phyloP scores from a whole-genome alignment of 2,113 vertebrate genomes.

The Dasyurus viverrinus region DNA sequence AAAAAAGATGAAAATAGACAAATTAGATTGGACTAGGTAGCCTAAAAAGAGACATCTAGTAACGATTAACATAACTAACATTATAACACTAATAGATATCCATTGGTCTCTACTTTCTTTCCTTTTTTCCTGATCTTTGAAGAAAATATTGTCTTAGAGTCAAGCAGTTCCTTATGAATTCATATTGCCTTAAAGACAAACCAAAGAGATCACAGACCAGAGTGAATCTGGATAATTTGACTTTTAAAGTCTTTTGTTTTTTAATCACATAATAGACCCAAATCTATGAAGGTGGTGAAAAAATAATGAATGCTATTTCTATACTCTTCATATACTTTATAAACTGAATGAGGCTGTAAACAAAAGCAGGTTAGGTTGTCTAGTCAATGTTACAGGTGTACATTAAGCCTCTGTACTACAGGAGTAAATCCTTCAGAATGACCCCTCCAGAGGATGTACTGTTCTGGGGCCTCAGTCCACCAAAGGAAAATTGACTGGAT shows the following conservation, averaged over 20 bases:
- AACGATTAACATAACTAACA: neutral
- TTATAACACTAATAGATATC: neutral
- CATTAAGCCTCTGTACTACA: neutral
- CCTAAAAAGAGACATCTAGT: neutral
- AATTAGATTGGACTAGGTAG: neutral
- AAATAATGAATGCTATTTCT: neutral
- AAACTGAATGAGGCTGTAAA: neutral
- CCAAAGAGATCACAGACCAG: neutral
- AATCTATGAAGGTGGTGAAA: neutral
- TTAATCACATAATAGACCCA: neutral
- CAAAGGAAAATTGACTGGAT: constrained; percentile 52
- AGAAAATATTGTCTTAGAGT: neutral
- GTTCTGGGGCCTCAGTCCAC: constrained; percentile 14
- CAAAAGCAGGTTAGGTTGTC: neutral
- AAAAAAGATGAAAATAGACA: neutral
- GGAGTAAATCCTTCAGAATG: neutral
- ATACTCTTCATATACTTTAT: fast-evolving
- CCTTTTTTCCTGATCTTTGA: neutral
- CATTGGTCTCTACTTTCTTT: neutral
- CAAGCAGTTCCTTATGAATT: neutral
- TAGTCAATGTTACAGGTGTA: neutral
- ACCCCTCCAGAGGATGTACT: constrained; percentile 15
- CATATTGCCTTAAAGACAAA: fast-evolving
- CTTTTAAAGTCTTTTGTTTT: neutral
- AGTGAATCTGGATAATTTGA: neutral